These are phyloP conservation scores for Enteromius trimaculatus DNA, from an alignment of 2,797 vertebrate species.

Conservation along the genomic window DNA sequence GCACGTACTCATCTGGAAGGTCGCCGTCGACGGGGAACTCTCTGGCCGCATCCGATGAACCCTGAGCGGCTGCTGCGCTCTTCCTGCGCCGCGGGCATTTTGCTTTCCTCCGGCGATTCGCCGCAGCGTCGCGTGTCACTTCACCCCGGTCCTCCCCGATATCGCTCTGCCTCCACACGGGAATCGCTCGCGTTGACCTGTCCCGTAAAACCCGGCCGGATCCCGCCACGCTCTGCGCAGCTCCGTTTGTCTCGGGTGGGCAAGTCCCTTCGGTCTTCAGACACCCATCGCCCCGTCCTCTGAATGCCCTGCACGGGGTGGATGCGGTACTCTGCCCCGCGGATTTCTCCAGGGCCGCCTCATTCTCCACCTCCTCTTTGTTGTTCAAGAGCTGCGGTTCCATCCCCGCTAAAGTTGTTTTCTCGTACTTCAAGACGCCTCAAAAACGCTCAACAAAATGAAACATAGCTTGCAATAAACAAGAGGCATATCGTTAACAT, in stretches of 20 bases:
- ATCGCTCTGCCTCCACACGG: conserved; percentile 80
- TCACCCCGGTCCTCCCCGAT: conserved; percentile 73
- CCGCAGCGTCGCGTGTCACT: conserved; percentile 67
- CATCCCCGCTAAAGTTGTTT: conserved; percentile 68
- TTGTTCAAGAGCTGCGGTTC: conserved; percentile 71
- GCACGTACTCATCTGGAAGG: conserved; percentile 71
- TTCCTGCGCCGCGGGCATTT: conserved; percentile 84
- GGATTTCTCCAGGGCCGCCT: conserved; percentile 78
- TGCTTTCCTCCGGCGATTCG: conserved; percentile 85
- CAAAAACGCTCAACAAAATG: conserved; percentile 62
- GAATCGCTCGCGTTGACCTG: conserved; percentile 79
- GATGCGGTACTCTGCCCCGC: conserved; percentile 68
- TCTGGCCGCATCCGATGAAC: conserved; percentile 62
- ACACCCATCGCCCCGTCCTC: conserved; percentile 73
- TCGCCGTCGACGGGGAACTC: conserved; percentile 66
- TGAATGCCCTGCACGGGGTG: conserved; percentile 71
- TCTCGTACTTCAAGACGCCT: conserved; percentile 49
- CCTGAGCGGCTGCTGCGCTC: conserved; percentile 71
- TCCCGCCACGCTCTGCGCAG: conserved; percentile 62
- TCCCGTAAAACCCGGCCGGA: conserved; percentile 78
- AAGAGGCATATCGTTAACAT: conserved; percentile 39
- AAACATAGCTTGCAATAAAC: conserved; percentile 61
- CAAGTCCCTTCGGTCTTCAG: conserved; percentile 69
- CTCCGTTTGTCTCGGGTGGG: conserved; percentile 70
- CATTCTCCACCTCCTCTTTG: conserved; percentile 70